Percentiles rank a stretch among this genome's conserved stretches.
phyloP scores from a whole-genome alignment of 1,140 invertebrate genomes.

The Brachionus plicatilis region DNA sequence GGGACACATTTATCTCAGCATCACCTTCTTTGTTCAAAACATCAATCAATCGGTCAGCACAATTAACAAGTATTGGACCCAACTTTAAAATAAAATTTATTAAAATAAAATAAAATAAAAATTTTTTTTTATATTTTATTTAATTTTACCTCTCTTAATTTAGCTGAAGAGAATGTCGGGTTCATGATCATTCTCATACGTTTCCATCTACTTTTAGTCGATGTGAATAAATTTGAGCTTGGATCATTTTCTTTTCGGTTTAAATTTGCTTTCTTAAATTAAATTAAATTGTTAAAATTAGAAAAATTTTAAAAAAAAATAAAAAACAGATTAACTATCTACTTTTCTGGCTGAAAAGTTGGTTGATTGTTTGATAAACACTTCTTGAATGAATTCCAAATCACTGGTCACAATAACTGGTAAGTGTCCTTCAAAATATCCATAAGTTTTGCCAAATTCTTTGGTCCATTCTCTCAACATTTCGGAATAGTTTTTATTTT shows the following conservation, averaged over 20 bases:
- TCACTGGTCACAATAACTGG: slow-evolving; percentile 55
- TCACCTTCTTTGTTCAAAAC: neutral
- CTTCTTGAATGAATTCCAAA: slow-evolving; percentile 51
- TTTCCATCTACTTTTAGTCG: slow-evolving; percentile 58
- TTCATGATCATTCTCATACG: slow-evolving; percentile 59
- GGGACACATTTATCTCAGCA: neutral
- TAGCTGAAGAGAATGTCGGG: slow-evolving; percentile 61
- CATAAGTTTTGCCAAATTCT: slow-evolving; percentile 54
- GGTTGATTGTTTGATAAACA: slow-evolving; percentile 57
- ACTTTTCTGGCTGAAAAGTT: slow-evolving; percentile 56
- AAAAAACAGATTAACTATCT: slow-evolving; percentile 18
- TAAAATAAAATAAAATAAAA: neutral
- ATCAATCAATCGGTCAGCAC: slow-evolving; percentile 13
- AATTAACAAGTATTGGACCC: neutral
- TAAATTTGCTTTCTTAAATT: neutral
- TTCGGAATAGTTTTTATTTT: slow-evolving; percentile 12
- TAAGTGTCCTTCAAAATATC: slow-evolving; percentile 53
- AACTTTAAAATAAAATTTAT: slow-evolving; percentile 42
- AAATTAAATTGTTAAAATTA: neutral
- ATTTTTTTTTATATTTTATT: neutral
- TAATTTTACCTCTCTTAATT: slow-evolving; percentile 51
- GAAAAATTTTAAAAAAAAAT: too few relatives aligned
- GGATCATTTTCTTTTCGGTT: neutral
- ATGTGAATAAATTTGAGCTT: slow-evolving; percentile 44
- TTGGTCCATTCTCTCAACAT: slow-evolving; percentile 48